phyloP scores from a whole-genome alignment of 2,113 vertebrate genomes.

The Nycticorax nycticorax region DNA sequence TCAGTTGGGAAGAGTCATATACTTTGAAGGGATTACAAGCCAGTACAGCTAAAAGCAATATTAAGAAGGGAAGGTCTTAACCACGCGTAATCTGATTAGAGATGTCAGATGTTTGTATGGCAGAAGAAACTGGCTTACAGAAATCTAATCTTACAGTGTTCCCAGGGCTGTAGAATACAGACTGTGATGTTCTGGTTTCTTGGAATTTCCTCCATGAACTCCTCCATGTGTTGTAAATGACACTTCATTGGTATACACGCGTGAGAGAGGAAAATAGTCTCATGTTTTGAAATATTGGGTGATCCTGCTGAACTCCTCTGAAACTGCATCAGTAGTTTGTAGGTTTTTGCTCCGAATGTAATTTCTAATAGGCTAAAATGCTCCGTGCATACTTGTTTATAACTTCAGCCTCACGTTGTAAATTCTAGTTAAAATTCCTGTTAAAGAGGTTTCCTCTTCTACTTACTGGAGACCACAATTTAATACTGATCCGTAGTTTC shows the following conservation, averaged over 20 bases:
- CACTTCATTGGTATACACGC: fast-evolving
- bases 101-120: not conserved
- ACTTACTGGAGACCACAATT: not conserved
- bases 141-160: not conserved
- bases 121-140: not conserved
- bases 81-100: not conserved
- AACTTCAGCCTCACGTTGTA: not conserved
- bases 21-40: not conserved
- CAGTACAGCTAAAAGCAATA: not conserved
- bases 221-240: not conserved
- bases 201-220: not conserved
- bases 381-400: fast-evolving
- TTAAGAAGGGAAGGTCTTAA: not conserved
- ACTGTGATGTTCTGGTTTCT: not conserved
- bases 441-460: not conserved
- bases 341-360: not conserved
- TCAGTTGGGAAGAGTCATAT: not conserved
- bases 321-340: fast-evolving
- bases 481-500: fast-evolving
- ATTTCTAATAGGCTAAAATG: not conserved
- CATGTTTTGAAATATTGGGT: fast-evolving
- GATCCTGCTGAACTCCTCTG: not conserved
- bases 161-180: not conserved
- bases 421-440: not conserved
- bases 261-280: not conserved